These are phyloP conservation scores for Epinotia bilunana DNA, from an alignment of 2,888 invertebrate species.

Conservation along the genomic window DNA sequence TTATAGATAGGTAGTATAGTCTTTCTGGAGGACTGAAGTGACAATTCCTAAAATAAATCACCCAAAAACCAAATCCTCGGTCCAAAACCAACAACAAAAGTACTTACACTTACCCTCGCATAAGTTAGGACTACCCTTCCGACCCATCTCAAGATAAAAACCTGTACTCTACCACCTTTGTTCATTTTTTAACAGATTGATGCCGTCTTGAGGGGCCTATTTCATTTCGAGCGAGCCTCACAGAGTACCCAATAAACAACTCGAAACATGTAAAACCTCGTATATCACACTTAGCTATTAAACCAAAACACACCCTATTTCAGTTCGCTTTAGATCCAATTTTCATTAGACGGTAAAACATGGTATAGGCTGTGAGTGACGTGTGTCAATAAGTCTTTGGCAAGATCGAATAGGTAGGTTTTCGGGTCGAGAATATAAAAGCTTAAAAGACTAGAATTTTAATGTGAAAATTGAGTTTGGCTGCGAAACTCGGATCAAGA, in stretches of 20 bases:
- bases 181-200: constrained; percentile 43
- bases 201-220: constrained; percentile 28
- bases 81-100: constrained; percentile 21
- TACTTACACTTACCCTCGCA: constrained; percentile 27
- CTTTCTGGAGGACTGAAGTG: too few species aligned
- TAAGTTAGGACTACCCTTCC: constrained; percentile 25
- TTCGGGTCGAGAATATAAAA: not conserved
- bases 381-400: constrained; percentile 7
- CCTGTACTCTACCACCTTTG: constrained; percentile 33
- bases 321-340: not conserved
- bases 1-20: too few species aligned
- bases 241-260: constrained; percentile 28
- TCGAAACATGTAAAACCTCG: not conserved
- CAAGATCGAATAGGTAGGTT: not conserved
- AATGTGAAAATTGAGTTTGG: not conserved
- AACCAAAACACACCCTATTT: not conserved
- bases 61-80: not conserved
- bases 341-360: not conserved
- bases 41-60: not conserved
- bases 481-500: not conserved
- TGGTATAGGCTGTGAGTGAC: not conserved
- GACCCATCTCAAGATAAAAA: constrained; percentile 37
- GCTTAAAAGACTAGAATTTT: constrained; percentile 7
- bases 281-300: not conserved
- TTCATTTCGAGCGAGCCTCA: constrained; percentile 30